Evolutionary conservation across 2,797 vertebrate species (phyloP).

Genomic region (Aulostomus chinensis): DNA sequence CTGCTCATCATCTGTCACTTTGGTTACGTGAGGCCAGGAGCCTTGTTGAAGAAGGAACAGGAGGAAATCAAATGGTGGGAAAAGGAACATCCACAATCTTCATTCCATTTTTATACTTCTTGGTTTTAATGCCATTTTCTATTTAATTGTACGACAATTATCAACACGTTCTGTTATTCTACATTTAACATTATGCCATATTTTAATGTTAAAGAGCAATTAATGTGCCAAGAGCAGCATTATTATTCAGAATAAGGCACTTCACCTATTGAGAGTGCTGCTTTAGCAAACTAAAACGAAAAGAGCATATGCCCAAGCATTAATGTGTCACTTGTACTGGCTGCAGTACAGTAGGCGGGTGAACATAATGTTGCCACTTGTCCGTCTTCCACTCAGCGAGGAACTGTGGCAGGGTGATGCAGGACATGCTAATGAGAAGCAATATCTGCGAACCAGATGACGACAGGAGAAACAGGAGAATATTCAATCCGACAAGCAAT

Average conservation of each 20-base stretch:
- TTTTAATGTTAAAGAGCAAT: not conserved
- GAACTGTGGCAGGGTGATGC: conserved; percentile 19
- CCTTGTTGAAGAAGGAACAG: not conserved
- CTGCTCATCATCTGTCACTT: conserved; percentile 2
- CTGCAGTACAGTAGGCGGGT: conserved; percentile 30
- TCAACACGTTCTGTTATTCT: too few species aligned
- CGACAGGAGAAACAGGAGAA: conserved; percentile 42
- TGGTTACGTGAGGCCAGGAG: not conserved
- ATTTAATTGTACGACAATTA: too few species aligned
- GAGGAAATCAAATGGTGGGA: too few species aligned
- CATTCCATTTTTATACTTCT: too few species aligned
- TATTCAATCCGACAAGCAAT: conserved; percentile 69
- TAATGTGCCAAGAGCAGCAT: conserved; percentile 1
- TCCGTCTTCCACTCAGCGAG: conserved; percentile 38
- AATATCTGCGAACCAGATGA: conserved; percentile 50
- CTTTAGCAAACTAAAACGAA: conserved; percentile 10
- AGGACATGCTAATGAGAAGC: conserved; percentile 63
- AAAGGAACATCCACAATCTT: too few species aligned
- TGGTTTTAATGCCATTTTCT: too few species aligned
- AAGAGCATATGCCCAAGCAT: conserved; percentile 11
- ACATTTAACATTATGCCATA: too few species aligned
- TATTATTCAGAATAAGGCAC: conserved; percentile 4
- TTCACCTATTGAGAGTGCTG: conserved; percentile 11
- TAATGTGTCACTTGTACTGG: conserved; percentile 22
- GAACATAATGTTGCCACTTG: conserved; percentile 36